Evolutionary conservation across 2,797 vertebrate genomes (phyloP).

Genomic region (Tauraco hartlaubi): DNA sequence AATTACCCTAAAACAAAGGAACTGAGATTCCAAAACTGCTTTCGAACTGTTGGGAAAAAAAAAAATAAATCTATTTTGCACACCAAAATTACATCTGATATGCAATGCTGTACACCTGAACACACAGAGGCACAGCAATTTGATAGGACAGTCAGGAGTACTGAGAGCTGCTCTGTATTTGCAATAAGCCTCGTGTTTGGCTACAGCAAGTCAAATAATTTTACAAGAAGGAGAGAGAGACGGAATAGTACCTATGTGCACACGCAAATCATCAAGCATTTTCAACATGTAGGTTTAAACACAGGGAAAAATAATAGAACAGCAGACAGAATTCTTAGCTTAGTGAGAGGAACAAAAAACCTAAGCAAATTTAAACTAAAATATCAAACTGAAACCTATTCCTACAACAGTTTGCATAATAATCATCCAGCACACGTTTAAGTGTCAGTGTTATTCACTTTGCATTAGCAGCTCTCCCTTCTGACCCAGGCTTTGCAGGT

Average conservation of each 20-base stretch:
- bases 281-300: background rate
- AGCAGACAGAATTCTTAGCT: background rate
- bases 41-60: background rate
- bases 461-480: rapidly evolving
- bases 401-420: background rate
- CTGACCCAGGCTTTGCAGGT: background rate
- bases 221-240: background rate
- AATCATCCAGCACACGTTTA: rapidly evolving
- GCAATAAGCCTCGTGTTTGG: background rate
- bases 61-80: background rate
- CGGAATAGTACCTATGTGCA: rapidly evolving
- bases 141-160: background rate
- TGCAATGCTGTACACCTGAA: background rate
- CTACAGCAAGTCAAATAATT: background rate
- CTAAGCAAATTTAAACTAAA: background rate
- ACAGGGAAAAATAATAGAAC: background rate
- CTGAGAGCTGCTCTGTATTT: background rate
- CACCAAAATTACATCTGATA: background rate
- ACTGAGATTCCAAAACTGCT: background rate
- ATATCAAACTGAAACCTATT: background rate
- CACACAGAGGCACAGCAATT: background rate
- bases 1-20: background rate
- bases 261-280: background rate
- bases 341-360: background rate
- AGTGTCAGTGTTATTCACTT: rapidly evolving